Evolutionary conservation across 1,140 invertebrate species (phyloP).

Genomic region (Drosophila erecta): DNA sequence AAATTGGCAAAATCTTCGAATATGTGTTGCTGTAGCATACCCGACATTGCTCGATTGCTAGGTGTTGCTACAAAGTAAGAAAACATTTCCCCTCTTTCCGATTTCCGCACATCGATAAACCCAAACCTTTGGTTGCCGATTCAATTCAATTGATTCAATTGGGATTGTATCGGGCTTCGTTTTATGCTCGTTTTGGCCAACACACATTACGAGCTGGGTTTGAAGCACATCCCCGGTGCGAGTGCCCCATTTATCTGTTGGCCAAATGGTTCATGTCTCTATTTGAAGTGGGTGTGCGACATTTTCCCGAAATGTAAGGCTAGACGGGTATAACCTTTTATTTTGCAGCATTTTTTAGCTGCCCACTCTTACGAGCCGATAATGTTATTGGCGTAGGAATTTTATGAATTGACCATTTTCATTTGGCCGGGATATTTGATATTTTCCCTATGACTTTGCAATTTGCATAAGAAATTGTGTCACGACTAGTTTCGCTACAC

Average conservation of each 20-base stretch:
- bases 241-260: conserved; percentile 79
- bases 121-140: conserved; percentile 65
- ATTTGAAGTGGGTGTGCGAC: conserved; percentile 40
- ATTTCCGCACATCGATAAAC: conserved; percentile 25
- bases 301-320: conserved; percentile 66
- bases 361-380: conserved; percentile 63
- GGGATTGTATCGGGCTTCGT: conserved; percentile 75
- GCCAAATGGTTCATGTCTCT: conserved; percentile 49
- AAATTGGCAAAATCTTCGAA: neutral
- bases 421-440: conserved; percentile 30
- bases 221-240: conserved; percentile 30
- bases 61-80: conserved; percentile 1
- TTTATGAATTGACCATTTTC: conserved; percentile 52
- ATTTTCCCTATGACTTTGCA: conserved; percentile 60
- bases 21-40: neutral
- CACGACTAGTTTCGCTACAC: conserved; percentile 77
- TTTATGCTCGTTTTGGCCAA: conserved; percentile 71
- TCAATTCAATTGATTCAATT: conserved; percentile 82
- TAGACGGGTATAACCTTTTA: conserved; percentile 54
- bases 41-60: neutral
- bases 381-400: conserved; percentile 72
- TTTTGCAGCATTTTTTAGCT: conserved; percentile 18
- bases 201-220: conserved; percentile 41
- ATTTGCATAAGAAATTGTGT: conserved; percentile 78
- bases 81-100: conserved; percentile 1